Evolutionary conservation across 2,113 vertebrate species (phyloP), one percentile per base, ranked within the genome.

Genomic region (Centropristis striata): DNA sequence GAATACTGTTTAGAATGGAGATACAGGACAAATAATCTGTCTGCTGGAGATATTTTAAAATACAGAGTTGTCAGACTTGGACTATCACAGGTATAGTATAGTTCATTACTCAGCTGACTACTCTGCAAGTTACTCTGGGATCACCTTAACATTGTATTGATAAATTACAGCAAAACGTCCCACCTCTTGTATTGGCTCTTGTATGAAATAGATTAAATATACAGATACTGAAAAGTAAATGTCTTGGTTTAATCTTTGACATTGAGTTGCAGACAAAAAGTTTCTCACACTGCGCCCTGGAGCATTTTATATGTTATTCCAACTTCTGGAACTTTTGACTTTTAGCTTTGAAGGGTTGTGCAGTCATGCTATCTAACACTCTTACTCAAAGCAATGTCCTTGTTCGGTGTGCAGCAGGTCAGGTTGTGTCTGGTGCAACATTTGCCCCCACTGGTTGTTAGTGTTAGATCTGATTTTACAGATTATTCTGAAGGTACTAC

Each of bases 401-500:
- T 16, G 28, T 4, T 65, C 23, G 1, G 37, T 11, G 41, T 60
- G 46, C 47, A 49, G 59, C 54, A 61, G 21, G 15, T 21, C 15
- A 57, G 28, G 13, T 69, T 32, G 41, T 14, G 44, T 12, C 23
- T 20, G 27, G 9, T 51, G 42, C 58, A 44, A 46, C 28, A 51
- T 47, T 64, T 39, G 8, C 39, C 55, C 61, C 49, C 20, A 42
- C 28, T 49, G 65, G 3, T 59, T 78, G 70, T 28, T 55, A 28
- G 5, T 32, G 44, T 16, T 51, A 8, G 1, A 57, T 25, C 46
- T 23, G 28, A 55, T 68, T 57, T 67, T 20, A 42, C 8, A 59
- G n/a, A 63, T 64, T 58, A 46, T 44, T 73, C 25, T 73, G 42
- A 53, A 53, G 41, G 49, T 18, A 21, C 55, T 6, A 18, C 49